Base-by-base conservation (phyloP, 2,113 vertebrate genomes). In the Girardinichthys multiradiatus region DNA sequence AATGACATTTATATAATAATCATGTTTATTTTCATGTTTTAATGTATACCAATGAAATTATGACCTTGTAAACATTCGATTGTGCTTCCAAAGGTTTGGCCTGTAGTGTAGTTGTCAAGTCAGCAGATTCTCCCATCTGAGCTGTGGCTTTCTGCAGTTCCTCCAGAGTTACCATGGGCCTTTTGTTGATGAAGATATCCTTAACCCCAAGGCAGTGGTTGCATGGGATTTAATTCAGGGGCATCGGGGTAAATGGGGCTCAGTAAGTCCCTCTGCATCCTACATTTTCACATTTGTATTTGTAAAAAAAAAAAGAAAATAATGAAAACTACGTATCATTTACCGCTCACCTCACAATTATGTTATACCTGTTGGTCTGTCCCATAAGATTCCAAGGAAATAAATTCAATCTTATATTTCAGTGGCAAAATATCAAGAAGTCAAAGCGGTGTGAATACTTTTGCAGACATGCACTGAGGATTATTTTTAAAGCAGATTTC, bases 401-500 rank as follows among this genome's bases (percentile, higher is more conserved):
- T 8, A 45, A 19, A 6, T 7, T 24, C 8, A 54, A n/a, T 21
- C n/a, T 11, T 9, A 54, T n/a, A n/a, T n/a, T 24, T 10, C 24
- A 24, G 24, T 54, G 2, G n/a, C 48, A n/a, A 54, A 54, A 54
- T 54, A 24, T 11, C 21, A n/a, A 54, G 17, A 54, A 54, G 24
- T 39, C 10, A n/a, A 54, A 54, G 48, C 21, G 21, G 24, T 54
- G 9, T 54, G 17, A 54, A 54, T 54, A n/a, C 48, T n/a, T 54
- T 21, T 24, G 48, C 48, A 11, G 9, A 7, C 37, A 39, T 39
- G 13, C 31, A 4, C 31, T 33, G 31, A 33, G 31, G 13, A 39
- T 39, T 39, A 72, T 75, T n/a, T n/a, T n/a, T 57, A 89, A 77
- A 72, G 71, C 67, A 11, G 17, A 65, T 71, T 33, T 37, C 58